These are phyloP conservation scores for Drosophila takahashii DNA, from an alignment of 1,140 invertebrate species.

Conservation along the genomic window DNA sequence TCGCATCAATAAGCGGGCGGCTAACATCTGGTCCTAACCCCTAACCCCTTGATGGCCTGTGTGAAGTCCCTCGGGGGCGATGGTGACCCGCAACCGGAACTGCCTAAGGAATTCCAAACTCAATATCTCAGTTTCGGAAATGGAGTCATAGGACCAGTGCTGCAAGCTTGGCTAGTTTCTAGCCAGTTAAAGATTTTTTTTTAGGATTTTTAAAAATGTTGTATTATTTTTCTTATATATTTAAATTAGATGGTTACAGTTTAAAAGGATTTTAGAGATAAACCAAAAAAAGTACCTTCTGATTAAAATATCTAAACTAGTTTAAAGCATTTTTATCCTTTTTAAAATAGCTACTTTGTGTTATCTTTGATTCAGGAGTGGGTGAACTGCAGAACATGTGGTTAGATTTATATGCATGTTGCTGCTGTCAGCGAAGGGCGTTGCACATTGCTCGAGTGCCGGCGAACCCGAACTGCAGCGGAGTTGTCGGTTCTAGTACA, in stretches of 20 bases:
- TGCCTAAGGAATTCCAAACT: constrained; percentile 31
- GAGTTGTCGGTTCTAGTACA: constrained; percentile 72
- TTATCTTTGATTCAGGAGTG: constrained; percentile 7
- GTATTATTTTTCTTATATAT: too few species aligned
- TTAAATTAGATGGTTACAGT: too few species aligned
- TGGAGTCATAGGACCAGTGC: constrained; percentile 15
- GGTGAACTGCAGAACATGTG: constrained; percentile 45
- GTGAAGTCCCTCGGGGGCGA: constrained; percentile 47
- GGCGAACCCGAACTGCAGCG: constrained; percentile 41
- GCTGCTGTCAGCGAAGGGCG: constrained; percentile 67
- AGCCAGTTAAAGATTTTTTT: background rate
- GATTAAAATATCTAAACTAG: background rate
- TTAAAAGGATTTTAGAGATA: background rate
- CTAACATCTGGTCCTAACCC: constrained; percentile 52
- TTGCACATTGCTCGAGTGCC: constrained; percentile 60
- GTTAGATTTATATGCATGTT: constrained; percentile 66
- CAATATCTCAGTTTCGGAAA: constrained; percentile 12
- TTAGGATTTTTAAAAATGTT: background rate
- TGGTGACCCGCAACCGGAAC: constrained; percentile 43
- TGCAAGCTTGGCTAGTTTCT: background rate
- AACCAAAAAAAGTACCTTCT: background rate
- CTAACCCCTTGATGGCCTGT: constrained; percentile 66
- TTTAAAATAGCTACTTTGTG: constrained; percentile 1
- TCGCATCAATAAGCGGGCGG: constrained; percentile 57
- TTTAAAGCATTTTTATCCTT: background rate